phyloP scores from a whole-genome alignment of 2,797 vertebrate species.

The Darevskia mixta region DNA sequence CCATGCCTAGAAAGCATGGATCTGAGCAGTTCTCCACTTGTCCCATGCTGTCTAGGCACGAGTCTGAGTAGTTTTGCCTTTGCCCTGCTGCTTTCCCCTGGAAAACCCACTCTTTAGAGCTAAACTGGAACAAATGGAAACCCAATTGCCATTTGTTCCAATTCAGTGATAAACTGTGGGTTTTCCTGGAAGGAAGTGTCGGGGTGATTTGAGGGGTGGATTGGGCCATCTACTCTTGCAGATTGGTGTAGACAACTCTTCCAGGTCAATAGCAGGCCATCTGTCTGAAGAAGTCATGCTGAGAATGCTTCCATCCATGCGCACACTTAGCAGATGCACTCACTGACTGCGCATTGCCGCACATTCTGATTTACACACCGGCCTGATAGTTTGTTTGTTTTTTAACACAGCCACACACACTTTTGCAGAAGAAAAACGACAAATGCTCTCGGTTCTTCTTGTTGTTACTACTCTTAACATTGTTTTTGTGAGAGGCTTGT shows the following conservation, averaged over 20 bases:
- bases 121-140: too few relatives aligned
- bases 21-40: too few relatives aligned
- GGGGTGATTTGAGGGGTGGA: too few relatives aligned
- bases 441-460: slow-evolving; percentile 16
- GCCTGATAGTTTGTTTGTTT: background rate
- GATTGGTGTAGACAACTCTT: background rate
- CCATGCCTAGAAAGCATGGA: too few relatives aligned
- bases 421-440: background rate
- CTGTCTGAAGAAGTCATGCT: background rate
- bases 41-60: too few relatives aligned
- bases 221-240: background rate
- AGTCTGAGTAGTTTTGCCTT: too few relatives aligned
- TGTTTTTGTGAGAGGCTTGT: slow-evolving; percentile 49
- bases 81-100: too few relatives aligned
- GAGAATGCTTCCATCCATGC: background rate
- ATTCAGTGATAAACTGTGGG: too few relatives aligned
- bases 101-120: too few relatives aligned
- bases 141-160: too few relatives aligned
- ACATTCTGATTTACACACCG: background rate
- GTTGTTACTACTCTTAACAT: slow-evolving; percentile 44
- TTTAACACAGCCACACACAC: background rate
- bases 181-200: too few relatives aligned
- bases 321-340: background rate
- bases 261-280: background rate
- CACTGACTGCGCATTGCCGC: background rate